Conservation (phyloP, 35 echinoderm and acorn worm genomes). For the Strongylocentrotus purpuratus region DNA sequence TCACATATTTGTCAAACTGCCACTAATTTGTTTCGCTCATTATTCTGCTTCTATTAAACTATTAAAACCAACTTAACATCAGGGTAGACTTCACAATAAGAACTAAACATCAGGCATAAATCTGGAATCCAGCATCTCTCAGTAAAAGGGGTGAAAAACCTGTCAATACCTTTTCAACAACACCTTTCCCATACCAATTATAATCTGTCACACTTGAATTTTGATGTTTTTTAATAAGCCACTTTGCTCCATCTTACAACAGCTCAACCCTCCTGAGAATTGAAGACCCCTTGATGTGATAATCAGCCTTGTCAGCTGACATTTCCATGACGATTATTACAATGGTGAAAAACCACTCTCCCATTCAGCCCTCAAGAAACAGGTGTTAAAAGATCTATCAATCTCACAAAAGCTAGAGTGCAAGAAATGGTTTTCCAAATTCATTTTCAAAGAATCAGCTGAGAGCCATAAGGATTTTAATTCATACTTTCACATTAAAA, state of each 20-base stretch:
- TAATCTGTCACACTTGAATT: neutral
- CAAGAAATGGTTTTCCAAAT: neutral
- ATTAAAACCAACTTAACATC: too few species aligned
- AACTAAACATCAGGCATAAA: too few species aligned
- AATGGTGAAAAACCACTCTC: neutral
- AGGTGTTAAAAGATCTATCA: neutral
- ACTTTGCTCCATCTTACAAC: neutral
- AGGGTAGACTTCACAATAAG: too few species aligned
- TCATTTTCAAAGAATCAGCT: too few species aligned
- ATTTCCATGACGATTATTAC: neutral
- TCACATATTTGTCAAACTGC: too few species aligned
- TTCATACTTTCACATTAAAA: too few species aligned
- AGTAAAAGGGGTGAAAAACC: too few species aligned
- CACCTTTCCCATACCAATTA: neutral
- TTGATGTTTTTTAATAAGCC: neutral
- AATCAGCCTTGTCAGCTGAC: neutral
- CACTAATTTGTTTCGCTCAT: too few species aligned
- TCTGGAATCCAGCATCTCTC: too few species aligned
- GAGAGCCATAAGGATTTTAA: too few species aligned
- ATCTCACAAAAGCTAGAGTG: neutral
- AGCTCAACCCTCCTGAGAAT: neutral
- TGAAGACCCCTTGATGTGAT: neutral
- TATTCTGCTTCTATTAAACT: too few species aligned
- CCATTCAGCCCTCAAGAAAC: neutral
- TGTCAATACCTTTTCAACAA: too few species aligned